Conservation (phyloP, 1,140 invertebrate species). For the Sycophila sp. region DNA sequence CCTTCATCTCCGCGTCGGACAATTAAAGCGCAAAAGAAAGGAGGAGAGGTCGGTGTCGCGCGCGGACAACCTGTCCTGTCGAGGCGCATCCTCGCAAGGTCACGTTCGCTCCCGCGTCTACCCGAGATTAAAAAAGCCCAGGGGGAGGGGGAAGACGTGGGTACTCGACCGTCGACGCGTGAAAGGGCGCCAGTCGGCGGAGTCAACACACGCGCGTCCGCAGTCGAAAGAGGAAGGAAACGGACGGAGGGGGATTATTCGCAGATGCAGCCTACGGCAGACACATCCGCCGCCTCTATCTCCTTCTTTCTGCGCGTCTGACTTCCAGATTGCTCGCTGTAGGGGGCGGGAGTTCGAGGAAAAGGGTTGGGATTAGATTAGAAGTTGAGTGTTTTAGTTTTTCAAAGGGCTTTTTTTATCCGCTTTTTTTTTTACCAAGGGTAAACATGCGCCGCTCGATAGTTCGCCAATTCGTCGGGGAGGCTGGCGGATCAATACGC, state of each 20-base stretch:
- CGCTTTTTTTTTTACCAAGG: background rate
- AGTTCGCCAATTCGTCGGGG: background rate
- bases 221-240: background rate
- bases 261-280: constrained; percentile 17
- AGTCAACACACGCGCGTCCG: constrained; percentile 7
- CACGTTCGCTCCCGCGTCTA: background rate
- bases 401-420: background rate
- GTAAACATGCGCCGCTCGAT: background rate
- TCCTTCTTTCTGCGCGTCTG: background rate
- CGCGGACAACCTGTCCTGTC: too few species aligned
- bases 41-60: too few species aligned
- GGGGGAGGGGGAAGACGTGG: background rate
- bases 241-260: constrained; percentile 20
- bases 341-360: background rate
- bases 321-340: background rate
- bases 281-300: background rate
- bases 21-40: too few species aligned
- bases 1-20: too few species aligned
- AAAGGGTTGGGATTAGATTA: constrained; percentile 16
- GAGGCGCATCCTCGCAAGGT: constrained; percentile 8
- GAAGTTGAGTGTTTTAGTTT: constrained; percentile 27
- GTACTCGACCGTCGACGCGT: constrained; percentile 3
- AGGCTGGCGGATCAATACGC: too few species aligned
- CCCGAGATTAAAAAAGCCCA: constrained; percentile 21
- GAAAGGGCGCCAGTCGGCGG: constrained; percentile 5